A percentile compares a stretch with the other conserved stretches of the same genome.
Conservation (phyloP, 2,888 invertebrate species). For the Mayetiola destructor region DNA sequence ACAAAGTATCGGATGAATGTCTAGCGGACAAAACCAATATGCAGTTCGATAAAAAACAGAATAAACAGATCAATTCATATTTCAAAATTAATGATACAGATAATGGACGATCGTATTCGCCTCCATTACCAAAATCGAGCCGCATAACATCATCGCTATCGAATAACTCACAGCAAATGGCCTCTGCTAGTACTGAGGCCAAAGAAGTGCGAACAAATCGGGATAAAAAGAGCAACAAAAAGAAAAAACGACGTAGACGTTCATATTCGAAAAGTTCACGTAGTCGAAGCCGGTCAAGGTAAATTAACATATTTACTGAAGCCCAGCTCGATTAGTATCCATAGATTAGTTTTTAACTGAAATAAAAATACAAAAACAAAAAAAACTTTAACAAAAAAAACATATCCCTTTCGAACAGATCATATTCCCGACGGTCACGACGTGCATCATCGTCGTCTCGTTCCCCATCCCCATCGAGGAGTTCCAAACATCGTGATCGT, state of each 20-base stretch:
- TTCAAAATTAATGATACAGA: neutral
- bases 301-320: too few relatives aligned
- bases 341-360: too few relatives aligned
- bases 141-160: neutral
- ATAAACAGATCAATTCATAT: slow-evolving; percentile 8
- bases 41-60: slow-evolving; percentile 7
- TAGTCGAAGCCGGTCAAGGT: neutral
- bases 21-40: neutral
- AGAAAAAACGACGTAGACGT: neutral
- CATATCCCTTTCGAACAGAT: neutral
- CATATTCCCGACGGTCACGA: neutral
- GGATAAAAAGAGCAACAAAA: neutral
- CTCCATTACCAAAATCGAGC: neutral
- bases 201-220: neutral
- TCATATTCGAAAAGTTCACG: neutral
- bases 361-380: too few relatives aligned
- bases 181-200: neutral
- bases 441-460: neutral
- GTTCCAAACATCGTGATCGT: neutral
- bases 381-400: too few relatives aligned
- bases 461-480: neutral
- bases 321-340: too few relatives aligned
- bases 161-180: neutral
- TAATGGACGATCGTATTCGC: slow-evolving; percentile 3
- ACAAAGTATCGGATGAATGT: too few relatives aligned